Evolutionary conservation across 2,113 vertebrate species (phyloP).

Genomic region (Corydoras maculifer): DNA sequence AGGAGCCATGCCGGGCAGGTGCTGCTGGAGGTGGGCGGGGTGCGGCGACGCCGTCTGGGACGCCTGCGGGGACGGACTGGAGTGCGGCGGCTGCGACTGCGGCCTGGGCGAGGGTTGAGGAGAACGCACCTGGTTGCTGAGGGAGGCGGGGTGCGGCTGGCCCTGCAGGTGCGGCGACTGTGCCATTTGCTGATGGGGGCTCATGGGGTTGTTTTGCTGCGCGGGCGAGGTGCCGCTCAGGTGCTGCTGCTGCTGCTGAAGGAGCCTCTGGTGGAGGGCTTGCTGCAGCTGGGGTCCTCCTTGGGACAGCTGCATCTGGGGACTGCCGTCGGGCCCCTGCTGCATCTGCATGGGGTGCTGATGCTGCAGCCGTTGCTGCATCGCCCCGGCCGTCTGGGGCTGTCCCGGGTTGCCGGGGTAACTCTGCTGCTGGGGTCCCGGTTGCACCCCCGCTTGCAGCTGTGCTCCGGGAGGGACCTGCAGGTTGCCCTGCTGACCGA

Average conservation of each 20-base stretch:
- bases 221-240: slow-evolving; percentile 71
- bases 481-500: slow-evolving; percentile 70
- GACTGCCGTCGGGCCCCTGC: slow-evolving; percentile 60
- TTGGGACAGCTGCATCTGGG: slow-evolving; percentile 68
- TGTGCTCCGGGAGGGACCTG: slow-evolving; percentile 1
- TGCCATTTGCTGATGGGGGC: slow-evolving; percentile 67
- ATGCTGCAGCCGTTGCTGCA: slow-evolving; percentile 66
- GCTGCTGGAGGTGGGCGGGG: slow-evolving; percentile 72
- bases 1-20: slow-evolving; percentile 72
- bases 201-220: slow-evolving; percentile 89
- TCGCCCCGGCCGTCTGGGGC: slow-evolving; percentile 60
- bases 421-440: slow-evolving; percentile 51
- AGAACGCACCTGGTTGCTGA: slow-evolving; percentile 91
- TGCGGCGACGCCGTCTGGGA: slow-evolving; percentile 94
- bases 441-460: slow-evolving; percentile 41
- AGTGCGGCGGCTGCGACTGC: slow-evolving; percentile 91
- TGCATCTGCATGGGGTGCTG: slow-evolving; percentile 63
- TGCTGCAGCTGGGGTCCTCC: slow-evolving; percentile 68
- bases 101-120: slow-evolving; percentile 93
- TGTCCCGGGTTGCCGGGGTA: slow-evolving; percentile 56
- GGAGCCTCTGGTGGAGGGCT: slow-evolving; percentile 83
- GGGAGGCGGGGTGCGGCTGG: slow-evolving; percentile 77
- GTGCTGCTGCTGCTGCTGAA: slow-evolving; percentile 62
- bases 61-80: slow-evolving; percentile 94
- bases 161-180: slow-evolving; percentile 79